Evolutionary conservation across 2,797 vertebrate genomes (phyloP).

Genomic region (Sebastes flavidus): DNA sequence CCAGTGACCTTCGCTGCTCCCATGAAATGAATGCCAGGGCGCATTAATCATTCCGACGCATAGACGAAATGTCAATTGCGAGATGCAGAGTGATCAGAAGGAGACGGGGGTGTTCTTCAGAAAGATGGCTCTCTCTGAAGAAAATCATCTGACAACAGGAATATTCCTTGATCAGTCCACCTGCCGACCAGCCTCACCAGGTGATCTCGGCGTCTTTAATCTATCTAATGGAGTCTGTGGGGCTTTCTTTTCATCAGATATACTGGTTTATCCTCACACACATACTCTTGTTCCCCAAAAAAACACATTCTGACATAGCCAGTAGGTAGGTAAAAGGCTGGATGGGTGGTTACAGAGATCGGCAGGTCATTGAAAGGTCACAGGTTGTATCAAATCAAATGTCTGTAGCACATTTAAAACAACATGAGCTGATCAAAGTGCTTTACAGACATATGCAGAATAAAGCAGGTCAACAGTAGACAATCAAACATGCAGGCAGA

Average conservation of each 20-base stretch:
- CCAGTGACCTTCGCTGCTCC: conserved; percentile 51
- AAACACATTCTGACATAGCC: background rate
- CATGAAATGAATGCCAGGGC: conserved; percentile 52
- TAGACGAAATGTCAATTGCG: conserved; percentile 57
- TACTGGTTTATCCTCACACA: conserved; percentile 19
- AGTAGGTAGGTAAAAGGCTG: background rate
- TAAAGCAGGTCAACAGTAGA: no score
- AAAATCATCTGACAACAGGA: conserved; percentile 43
- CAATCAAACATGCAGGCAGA: no score
- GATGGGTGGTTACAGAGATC: background rate
- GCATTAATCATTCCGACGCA: conserved; percentile 47
- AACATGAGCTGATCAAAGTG: no score
- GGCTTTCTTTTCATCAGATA: conserved; percentile 28
- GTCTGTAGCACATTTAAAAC: no score
- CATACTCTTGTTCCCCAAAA: background rate
- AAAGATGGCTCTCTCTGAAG: conserved; percentile 44
- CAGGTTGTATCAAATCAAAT: background rate
- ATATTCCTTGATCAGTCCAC: conserved; percentile 48
- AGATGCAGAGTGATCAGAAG: conserved; percentile 46
- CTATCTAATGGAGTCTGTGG: conserved; percentile 33
- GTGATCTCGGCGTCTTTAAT: conserved; percentile 54
- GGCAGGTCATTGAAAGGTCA: background rate
- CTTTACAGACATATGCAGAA: no score
- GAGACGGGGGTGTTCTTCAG: background rate
- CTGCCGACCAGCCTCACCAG: conserved; percentile 36